Evolutionary conservation across 1,140 invertebrate species (phyloP).

Genomic region (Macrobrachium nipponense): DNA sequence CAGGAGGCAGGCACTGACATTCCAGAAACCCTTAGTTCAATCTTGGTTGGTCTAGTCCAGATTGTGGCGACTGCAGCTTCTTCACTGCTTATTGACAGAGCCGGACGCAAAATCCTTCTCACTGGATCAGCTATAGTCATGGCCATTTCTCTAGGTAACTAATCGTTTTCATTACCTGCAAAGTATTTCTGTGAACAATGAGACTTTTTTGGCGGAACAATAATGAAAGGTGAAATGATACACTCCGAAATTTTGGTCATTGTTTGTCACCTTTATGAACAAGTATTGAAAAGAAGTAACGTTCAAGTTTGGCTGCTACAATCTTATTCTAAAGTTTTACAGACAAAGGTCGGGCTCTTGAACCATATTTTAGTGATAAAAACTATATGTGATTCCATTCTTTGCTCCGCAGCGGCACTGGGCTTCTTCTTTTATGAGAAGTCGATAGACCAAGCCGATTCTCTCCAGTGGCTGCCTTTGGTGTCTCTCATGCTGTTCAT

Average conservation of each 20-base stretch:
- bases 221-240: too few species aligned
- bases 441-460: constrained; percentile 58
- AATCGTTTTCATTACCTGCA: too few species aligned
- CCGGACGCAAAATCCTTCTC: constrained; percentile 66
- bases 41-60: constrained; percentile 69
- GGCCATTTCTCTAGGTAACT: constrained; percentile 73
- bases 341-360: too few species aligned
- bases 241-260: too few species aligned
- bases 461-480: constrained; percentile 72
- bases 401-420: constrained; percentile 72
- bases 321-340: too few species aligned
- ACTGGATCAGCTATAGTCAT: constrained; percentile 72
- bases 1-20: constrained; percentile 69
- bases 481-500: constrained; percentile 73
- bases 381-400: background rate
- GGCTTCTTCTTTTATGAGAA: constrained; percentile 83
- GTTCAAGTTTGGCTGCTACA: too few species aligned
- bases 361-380: too few species aligned
- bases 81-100: constrained; percentile 66
- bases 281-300: too few species aligned
- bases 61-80: constrained; percentile 69
- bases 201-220: too few species aligned
- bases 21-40: constrained; percentile 69
- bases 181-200: too few species aligned
- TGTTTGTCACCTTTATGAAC: too few species aligned